Evolutionary conservation across 2,797 vertebrate genomes (phyloP), one percentile per base, ranked within the genome.

Genomic region (Gallirallus australis): DNA sequence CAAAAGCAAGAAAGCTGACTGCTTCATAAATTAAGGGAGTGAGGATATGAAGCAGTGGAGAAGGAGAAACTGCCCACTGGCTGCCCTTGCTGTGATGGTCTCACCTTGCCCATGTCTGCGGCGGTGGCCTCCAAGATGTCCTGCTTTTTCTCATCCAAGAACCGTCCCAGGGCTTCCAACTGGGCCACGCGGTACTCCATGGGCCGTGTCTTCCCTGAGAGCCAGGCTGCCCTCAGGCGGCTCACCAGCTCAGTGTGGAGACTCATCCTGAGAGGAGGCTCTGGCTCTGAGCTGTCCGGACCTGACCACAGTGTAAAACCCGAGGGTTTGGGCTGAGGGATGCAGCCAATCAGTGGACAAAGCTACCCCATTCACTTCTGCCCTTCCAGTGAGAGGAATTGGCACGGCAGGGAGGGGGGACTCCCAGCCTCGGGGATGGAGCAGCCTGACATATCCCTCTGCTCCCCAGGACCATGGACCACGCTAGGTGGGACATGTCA

Each of bases 81-180:
- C 42, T 7, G 2, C 18, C 4, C 30, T 28, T 59, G 19, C 42
- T 7, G 2, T 11, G 42, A 28, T 31, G 42, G 20, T 28, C 80
- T 86, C 50, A 97, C 98, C 97, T 97, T 98, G 61, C 4, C n/a
- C 47, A 97, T 81, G 85, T 98, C 98, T 42, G 73, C 63, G 9
- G 89, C 75, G 30, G 97, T 72, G 4, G 90, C 95, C 5, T 96
- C 87, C 33, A 90, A 42, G 42, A 98, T 93, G 12, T 76, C 94
- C 21, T 73, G 13, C 89, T 68, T 52, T 68, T 97, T 96, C 17
- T 98, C 97, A 1, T 24, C 90, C 40, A 98, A 54, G 59, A 98
- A 97, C 37, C 57, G 69, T 27, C 86, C 14, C 84, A 97, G 92
- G 10, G 81, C 95, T 39, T 70, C 42, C n/a, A 98, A 95, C 94